Percentiles rank a stretch among this genome's conserved stretches.
Evolutionary conservation across 2,797 vertebrate genomes (phyloP).

Genomic region (Graptemys geographica): DNA sequence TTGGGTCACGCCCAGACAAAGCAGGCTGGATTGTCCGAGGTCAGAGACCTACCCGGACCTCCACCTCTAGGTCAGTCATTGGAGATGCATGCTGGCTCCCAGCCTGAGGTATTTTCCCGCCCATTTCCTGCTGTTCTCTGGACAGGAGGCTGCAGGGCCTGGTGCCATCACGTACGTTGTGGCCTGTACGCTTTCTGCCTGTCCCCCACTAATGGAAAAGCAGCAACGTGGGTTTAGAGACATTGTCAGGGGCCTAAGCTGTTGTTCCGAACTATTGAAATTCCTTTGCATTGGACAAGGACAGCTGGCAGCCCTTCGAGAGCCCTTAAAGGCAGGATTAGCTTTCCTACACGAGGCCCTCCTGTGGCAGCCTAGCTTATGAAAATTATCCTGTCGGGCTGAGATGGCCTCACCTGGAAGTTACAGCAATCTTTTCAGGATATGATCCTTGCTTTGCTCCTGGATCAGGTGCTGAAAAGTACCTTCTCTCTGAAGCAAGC

Average conservation of each 20-base stretch:
- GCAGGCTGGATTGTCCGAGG: background rate
- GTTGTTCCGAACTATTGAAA: background rate
- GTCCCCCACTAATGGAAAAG: background rate
- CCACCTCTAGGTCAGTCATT: background rate
- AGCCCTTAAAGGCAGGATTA: background rate
- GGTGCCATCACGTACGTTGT: too few species aligned
- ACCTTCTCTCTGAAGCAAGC: rapidly evolving
- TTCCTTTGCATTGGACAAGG: background rate
- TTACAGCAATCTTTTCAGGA: background rate
- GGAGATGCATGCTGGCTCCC: background rate
- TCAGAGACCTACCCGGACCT: background rate
- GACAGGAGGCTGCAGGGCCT: background rate
- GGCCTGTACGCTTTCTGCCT: background rate
- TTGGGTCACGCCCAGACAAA: background rate
- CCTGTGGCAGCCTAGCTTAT: background rate
- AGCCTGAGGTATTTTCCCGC: background rate
- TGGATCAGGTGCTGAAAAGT: background rate
- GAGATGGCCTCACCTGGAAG: background rate
- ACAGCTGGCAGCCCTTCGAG: background rate
- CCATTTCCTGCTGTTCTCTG: background rate
- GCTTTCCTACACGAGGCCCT: background rate
- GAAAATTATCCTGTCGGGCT: background rate
- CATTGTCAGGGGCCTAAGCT: background rate
- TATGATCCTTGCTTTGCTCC: background rate
- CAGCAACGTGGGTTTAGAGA: background rate